Conservation (phyloP, 2,113 vertebrate species). For the Antechinus flavipes region DNA sequence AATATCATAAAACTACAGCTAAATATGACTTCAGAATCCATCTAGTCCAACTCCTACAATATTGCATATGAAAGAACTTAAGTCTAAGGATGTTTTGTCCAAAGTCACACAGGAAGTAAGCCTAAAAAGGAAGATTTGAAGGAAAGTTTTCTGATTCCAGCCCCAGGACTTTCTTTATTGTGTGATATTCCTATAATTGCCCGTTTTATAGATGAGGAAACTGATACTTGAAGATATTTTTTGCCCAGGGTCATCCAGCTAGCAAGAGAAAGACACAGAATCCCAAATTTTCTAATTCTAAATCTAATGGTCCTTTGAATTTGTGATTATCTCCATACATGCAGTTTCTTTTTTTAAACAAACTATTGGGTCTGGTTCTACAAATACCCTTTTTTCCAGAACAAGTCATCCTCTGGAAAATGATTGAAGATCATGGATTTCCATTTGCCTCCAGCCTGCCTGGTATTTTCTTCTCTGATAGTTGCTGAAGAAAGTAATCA, state of each 20-base stretch:
- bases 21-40: neutral
- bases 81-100: neutral
- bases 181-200: too few species aligned
- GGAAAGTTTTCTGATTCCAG: too few species aligned
- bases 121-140: neutral
- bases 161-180: too few species aligned
- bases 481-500: neutral
- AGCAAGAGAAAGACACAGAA: too few species aligned
- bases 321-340: too few species aligned
- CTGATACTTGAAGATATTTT: too few species aligned
- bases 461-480: neutral
- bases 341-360: too few species aligned
- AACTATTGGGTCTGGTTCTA: too few species aligned
- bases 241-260: too few species aligned
- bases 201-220: too few species aligned
- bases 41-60: neutral
- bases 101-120: neutral
- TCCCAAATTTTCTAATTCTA: too few species aligned
- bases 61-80: neutral
- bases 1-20: neutral
- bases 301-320: too few species aligned
- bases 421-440: conserved; percentile 1
- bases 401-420: neutral
- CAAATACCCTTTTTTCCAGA: neutral
- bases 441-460: neutral